Base-by-base conservation (phyloP, 2,888 invertebrate species). In the Pseudococcus longispinus region DNA sequence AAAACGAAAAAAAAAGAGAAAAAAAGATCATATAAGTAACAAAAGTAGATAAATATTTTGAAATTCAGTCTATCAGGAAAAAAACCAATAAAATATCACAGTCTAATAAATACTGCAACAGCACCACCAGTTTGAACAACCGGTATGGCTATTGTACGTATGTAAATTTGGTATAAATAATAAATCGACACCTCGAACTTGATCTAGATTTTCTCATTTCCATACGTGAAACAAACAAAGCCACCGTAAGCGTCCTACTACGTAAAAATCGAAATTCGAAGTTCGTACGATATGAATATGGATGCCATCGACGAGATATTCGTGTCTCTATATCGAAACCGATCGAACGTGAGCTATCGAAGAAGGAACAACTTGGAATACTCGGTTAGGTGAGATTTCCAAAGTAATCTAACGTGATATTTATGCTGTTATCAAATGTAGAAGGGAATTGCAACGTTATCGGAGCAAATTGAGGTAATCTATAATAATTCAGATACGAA, bases 61-160 rank as follows among this genome's bases (percentile, higher is more conserved):
- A 60, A 37, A 51, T 46, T 84, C 84, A 84, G 84, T 84, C 60
- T 60, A 83, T 51, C 29, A 83, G 51, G 83, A 51, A 84, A 83
- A 37, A 84, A 84, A 60, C 77, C 37, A 80, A 32, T 60, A 84
- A 84, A 55, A 84, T 84, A 84, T 84, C 84, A 83, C 83, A 84
- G 84, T 55, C 60, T 51, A 80, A 42, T 42, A 42, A 80, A 80
- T 80, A 80, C 77, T 80, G 77, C 29, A 42, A 74, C 5, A 2
- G 29, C 77, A 80, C 20, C 42, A 80, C 42, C 29, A 42, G 6
- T 29, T 29, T 29, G 29, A 70, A 32, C 15, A 18, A 13, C 65
- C 20, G 65, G 65, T 1, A 26, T n/a, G n/a, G n/a, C n/a, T n/a
- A n/a, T n/a, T n/a, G n/a, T n/a, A 13, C 20, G 5, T 37, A 37